These are phyloP conservation scores for Drosophila maculinotata DNA, from an alignment of 2,888 invertebrate genomes.

Conservation along the genomic window DNA sequence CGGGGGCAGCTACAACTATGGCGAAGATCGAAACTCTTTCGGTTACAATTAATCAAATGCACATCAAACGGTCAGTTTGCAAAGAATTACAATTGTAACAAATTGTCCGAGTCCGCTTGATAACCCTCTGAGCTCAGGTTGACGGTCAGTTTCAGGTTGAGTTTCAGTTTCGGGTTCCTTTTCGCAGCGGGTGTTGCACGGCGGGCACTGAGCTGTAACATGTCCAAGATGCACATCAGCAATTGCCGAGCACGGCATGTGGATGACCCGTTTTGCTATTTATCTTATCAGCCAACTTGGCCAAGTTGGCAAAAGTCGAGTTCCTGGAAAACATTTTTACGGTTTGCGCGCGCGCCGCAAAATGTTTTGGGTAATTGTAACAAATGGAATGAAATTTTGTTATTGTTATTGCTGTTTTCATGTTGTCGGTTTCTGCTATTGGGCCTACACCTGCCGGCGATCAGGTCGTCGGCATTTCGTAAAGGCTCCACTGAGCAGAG, in stretches of 20 bases:
- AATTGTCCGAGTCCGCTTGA: constrained; percentile 32
- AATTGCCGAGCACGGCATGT: constrained; percentile 39
- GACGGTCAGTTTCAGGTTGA: constrained; percentile 6
- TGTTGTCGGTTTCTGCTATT: constrained; percentile 31
- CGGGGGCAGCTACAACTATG: constrained; percentile 28
- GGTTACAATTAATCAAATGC: constrained; percentile 62
- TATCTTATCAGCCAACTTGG: constrained; percentile 69
- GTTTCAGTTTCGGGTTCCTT: constrained; percentile 10
- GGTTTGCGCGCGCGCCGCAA: constrained; percentile 43
- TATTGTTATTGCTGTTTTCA: constrained; percentile 11
- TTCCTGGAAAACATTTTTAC: constrained; percentile 40
- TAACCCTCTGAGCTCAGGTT: constrained; percentile 10
- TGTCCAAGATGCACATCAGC: constrained; percentile 48
- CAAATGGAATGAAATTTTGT: constrained; percentile 52
- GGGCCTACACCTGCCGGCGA: constrained; percentile 61
- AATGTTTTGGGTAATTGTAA: constrained; percentile 74
- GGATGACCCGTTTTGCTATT: constrained; percentile 62
- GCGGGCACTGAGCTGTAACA: constrained; percentile 30
- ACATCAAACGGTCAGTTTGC: constrained; percentile 54
- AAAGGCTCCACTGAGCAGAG: constrained; percentile 47
- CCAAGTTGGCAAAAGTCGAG: constrained; percentile 62
- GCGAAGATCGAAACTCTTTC: constrained; percentile 62
- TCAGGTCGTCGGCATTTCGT: constrained; percentile 32
- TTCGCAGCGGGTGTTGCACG: constrained; percentile 60
- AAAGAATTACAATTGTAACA: constrained; percentile 61